Evolutionary conservation across 2,888 invertebrate species (phyloP), one percentile per base, ranked within the genome.

Genomic region (Noctua janthe): DNA sequence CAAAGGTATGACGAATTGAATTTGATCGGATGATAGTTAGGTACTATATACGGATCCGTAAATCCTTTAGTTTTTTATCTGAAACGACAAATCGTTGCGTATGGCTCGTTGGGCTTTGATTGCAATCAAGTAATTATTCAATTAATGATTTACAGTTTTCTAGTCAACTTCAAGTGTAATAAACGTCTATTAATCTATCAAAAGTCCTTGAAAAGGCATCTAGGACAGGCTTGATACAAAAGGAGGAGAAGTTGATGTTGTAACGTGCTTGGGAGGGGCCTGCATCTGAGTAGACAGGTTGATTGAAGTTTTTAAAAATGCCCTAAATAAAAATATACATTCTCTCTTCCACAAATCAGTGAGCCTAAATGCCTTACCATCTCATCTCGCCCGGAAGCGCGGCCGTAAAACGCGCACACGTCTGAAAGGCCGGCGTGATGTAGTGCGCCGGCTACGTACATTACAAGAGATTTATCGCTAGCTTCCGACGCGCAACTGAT

Each of bases 381-480:
- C 85, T 76, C 82, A 78, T 86, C 75, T 81, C 39, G 69, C 10
- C 72, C 85, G 85, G 85, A 85, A 81, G 74, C 74, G 56, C 69
- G 59, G 88, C 74, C 81, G 82, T 88, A 86, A 86, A 86, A 67
- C 73, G 39, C 39, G 67, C 67, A 76, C 72, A 78, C 76, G 59
- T 80, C 76, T 78, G 74, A 82, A 87, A 84, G 82, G 74, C 78
- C 78, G 74, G 47, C 70, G 78, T 82, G 85, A 89, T 76, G 75
- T 87, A 85, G 78, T 62, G 78, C 75, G 71, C 59, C 72, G 77
- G 73, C 78, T 77, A 70, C 75, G 29, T 79, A 80, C 82, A 88
- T 90, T 84, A 82, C 85, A 35, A 11, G 67, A 87, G 90, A 89
- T 90, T 89, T 89, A 90, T 86, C n/a, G 71, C 51, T 51, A 77